Evolutionary conservation across 2,888 invertebrate genomes (phyloP), one percentile per base, ranked within the genome.

Genomic region (Sinodicranocentrus sp.): DNA sequence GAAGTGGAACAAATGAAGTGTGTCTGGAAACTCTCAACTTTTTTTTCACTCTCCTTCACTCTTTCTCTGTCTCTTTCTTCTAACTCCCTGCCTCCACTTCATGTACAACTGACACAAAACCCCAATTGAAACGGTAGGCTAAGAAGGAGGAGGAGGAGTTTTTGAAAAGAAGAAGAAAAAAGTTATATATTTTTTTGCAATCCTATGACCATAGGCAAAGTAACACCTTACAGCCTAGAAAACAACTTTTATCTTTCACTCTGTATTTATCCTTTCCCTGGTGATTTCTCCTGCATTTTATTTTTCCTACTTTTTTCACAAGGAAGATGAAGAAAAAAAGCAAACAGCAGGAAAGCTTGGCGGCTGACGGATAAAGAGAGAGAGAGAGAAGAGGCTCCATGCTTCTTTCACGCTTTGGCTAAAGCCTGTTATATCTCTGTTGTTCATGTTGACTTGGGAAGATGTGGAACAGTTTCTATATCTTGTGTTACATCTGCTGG

Each of bases 401-500:
- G 65, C 65, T 65, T 33, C 54, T 63, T 61, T 21, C 39, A 25
- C 44, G 1, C 23, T 44, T 44, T 44, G 33, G 3, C 44, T 67
- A 52, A 63, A 65, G 52, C 76, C 52, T 25, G 61, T 65, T 63
- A n/a, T 59, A 61, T 73, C 67, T 63, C 39, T 33, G 65, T 59
- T 25, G n/a, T n/a, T 48, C 39, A 43, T 19, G 61, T 59, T 28
- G 76, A 76, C 76, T 65, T 48, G 76, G 52, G 39, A 39, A 54
- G 65, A 67, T 67, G 65, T 23, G 33, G 67, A 23, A 23, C 23
- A 26, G 1, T 17, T 52, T 65, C 39, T 71, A 70, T 70, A 70
- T 76, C 63, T 63, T 33, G n/a, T 19, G 28, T 19, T 65, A 39
- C 76, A 76, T 76, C 76, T 76, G 76, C 26, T 76, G n/a, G 65